phyloP scores from a whole-genome alignment of 2,797 vertebrate genomes.

The Mormyrus hasselquistii region DNA sequence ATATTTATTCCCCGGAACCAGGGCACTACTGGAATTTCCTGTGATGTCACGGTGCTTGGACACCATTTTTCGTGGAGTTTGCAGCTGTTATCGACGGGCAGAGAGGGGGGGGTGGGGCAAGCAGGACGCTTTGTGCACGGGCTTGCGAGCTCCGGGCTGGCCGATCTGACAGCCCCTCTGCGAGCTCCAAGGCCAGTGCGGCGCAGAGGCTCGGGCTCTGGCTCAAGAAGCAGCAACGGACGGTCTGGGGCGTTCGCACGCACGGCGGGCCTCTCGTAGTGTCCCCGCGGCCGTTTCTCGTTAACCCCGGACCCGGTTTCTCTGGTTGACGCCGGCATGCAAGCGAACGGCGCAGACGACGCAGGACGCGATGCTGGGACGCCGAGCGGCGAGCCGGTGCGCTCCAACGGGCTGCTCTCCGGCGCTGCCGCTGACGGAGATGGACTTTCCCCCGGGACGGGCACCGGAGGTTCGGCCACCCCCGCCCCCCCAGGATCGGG shows the following conservation, averaged over 20 bases:
- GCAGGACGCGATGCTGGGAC: slow-evolving; percentile 57
- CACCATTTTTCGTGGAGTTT: slow-evolving; percentile 69
- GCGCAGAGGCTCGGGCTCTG: slow-evolving; percentile 73
- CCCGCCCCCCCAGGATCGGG: slow-evolving; percentile 48
- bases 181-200: slow-evolving; percentile 53
- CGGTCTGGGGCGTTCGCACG: slow-evolving; percentile 76
- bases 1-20: slow-evolving; percentile 44
- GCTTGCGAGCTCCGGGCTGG: slow-evolving; percentile 21
- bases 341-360: slow-evolving; percentile 79
- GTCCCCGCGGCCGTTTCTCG: slow-evolving; percentile 29
- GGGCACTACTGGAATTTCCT: slow-evolving; percentile 82
- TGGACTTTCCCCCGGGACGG: slow-evolving; percentile 49
- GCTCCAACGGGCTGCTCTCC: slow-evolving; percentile 56
- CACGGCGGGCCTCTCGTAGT: slow-evolving; percentile 72
- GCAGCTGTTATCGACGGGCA: slow-evolving; percentile 82
- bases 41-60: slow-evolving; percentile 75
- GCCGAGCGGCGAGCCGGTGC: slow-evolving; percentile 74
- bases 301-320: not conserved
- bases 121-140: slow-evolving; percentile 45
- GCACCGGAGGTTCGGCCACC: slow-evolving; percentile 44
- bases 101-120: slow-evolving; percentile 55
- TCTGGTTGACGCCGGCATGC: slow-evolving; percentile 61
- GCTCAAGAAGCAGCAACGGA: slow-evolving; percentile 69
- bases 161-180: slow-evolving; percentile 27
- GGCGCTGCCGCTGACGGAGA: slow-evolving; percentile 64